A percentile compares a stretch with the other conserved stretches of the same genome.
Conservation (phyloP, 2,797 vertebrate genomes). For the Balearica regulorum region DNA sequence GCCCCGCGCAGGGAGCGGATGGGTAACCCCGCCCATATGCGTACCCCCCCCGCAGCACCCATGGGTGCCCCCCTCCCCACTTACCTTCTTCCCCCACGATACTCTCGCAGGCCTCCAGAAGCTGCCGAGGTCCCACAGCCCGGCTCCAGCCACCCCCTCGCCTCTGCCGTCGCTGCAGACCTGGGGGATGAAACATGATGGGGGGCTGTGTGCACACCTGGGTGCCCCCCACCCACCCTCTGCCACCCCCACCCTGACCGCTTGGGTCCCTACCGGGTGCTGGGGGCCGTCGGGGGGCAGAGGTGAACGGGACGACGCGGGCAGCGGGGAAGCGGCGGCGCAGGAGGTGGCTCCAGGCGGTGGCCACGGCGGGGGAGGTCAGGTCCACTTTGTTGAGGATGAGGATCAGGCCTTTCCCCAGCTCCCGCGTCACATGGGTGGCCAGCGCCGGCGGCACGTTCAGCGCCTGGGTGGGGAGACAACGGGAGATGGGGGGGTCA, state of each 20-base stretch:
- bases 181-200: neutral
- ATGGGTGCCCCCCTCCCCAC: neutral
- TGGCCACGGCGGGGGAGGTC: constrained; percentile 82
- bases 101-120: neutral
- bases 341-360: constrained; percentile 92
- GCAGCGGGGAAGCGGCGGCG: constrained; percentile 82
- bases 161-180: neutral
- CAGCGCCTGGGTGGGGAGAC: constrained; percentile 77
- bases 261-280: rapidly evolving
- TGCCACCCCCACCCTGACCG: too few species aligned
- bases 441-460: constrained; percentile 89
- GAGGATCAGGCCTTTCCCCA: constrained; percentile 84
- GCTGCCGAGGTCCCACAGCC: neutral
- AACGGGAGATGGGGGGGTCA: neutral
- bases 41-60: neutral
- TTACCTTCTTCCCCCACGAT: neutral
- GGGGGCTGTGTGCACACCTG: too few species aligned
- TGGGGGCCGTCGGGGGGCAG: constrained; percentile 71
- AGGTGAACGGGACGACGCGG: constrained; percentile 87
- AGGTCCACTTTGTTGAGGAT: constrained; percentile 92
- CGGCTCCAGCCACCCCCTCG: neutral
- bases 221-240: too few species aligned
- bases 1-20: too few species aligned
- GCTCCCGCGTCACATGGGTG: constrained; percentile 82
- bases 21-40: too few species aligned